A percentile compares a stretch with the other conserved stretches of the same genome.
phyloP scores from a whole-genome alignment of 2,888 invertebrate species.

The Tolmerus cingulatus region DNA sequence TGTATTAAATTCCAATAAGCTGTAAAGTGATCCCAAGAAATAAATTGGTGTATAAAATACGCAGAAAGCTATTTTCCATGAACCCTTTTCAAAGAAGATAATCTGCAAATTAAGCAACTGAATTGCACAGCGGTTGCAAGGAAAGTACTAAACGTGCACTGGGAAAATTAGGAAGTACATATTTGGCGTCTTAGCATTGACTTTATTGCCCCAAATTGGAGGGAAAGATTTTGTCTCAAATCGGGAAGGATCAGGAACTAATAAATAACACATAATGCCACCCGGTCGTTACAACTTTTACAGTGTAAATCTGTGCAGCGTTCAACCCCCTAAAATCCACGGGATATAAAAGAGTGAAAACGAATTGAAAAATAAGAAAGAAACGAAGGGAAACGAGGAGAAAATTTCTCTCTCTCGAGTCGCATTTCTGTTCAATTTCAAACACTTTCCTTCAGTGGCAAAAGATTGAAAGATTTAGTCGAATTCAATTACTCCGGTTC shows the following conservation, averaged over 20 bases:
- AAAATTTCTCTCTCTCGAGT: not conserved
- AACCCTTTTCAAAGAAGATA: not conserved
- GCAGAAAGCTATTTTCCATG: not conserved
- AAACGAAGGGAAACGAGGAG: not conserved
- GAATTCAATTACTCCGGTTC: not conserved
- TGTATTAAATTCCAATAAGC: not conserved
- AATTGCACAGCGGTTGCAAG: not conserved
- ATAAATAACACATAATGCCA: not conserved
- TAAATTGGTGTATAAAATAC: not conserved
- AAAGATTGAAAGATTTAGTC: not conserved
- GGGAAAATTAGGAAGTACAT: not conserved
- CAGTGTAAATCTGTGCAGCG: not conserved
- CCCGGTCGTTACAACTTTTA: not conserved
- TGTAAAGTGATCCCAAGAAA: not conserved
- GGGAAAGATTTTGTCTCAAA: not conserved
- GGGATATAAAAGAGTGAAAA: not conserved
- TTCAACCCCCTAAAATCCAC: not conserved
- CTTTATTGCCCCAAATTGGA: not conserved
- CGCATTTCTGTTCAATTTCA: not conserved
- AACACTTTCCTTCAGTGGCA: not conserved
- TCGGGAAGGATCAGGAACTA: not conserved
- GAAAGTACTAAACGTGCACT: not conserved
- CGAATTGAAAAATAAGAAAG: not conserved
- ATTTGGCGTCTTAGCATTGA: not conserved
- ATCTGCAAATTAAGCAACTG: not conserved